Conservation (phyloP, 2,888 invertebrate species). For the Dryocosmus kuriphilus region DNA sequence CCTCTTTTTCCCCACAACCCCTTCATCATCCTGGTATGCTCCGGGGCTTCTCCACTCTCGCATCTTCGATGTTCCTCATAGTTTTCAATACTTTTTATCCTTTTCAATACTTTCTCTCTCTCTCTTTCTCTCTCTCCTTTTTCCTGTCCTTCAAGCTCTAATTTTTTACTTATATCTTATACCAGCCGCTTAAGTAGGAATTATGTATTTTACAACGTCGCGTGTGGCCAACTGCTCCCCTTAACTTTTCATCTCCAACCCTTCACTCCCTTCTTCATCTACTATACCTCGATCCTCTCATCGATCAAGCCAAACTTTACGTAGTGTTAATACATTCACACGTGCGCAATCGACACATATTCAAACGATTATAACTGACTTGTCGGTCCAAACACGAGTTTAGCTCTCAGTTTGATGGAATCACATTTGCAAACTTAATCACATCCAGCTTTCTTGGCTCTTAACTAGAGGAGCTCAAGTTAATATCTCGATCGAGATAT, state of each 20-base stretch:
- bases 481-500: constrained; percentile 6
- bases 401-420: constrained; percentile 11
- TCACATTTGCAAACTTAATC: background rate
- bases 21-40: constrained; percentile 2
- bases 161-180: background rate
- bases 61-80: constrained; percentile 33
- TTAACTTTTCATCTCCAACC: constrained; percentile 42
- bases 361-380: constrained; percentile 21
- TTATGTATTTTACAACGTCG: constrained; percentile 60
- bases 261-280: constrained; percentile 41
- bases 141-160: background rate
- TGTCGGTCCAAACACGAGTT: constrained; percentile 11
- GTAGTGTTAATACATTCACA: constrained; percentile 33
- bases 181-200: constrained; percentile 56
- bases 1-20: constrained; percentile 18
- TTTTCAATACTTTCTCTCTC: background rate
- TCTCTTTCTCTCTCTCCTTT: background rate
- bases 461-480: background rate
- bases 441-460: background rate
- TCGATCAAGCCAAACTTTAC: constrained; percentile 11
- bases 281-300: constrained; percentile 48
- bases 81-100: constrained; percentile 25
- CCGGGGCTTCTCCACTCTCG: constrained; percentile 8
- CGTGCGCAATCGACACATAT: constrained; percentile 23
- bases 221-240: constrained; percentile 58